A percentile compares a stretch with the other conserved stretches of the same genome.
phyloP scores from a whole-genome alignment of 2,888 invertebrate genomes.

The Synergus itoensis region DNA sequence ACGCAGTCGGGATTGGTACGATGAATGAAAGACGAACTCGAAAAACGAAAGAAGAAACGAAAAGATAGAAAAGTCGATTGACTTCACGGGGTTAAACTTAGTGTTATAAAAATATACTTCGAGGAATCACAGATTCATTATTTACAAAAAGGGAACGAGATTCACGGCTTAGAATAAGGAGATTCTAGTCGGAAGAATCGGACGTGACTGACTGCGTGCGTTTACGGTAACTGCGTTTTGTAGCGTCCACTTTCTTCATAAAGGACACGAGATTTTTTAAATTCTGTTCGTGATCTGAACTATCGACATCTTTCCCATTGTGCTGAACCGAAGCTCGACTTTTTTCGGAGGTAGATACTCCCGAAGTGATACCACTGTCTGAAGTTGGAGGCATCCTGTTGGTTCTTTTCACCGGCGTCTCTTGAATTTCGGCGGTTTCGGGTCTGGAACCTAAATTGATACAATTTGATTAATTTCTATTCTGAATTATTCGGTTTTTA shows the following conservation, averaged over 20 bases:
- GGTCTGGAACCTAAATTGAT: constrained; percentile 20
- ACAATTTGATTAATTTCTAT: background rate
- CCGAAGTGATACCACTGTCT: constrained; percentile 74
- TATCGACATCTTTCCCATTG: constrained; percentile 59
- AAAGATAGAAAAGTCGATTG: constrained; percentile 13
- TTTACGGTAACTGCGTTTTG: constrained; percentile 58
- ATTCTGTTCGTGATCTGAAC: constrained; percentile 68
- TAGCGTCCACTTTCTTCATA: constrained; percentile 70
- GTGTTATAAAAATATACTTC: constrained; percentile 73
- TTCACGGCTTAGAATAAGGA: constrained; percentile 39
- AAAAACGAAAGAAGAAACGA: constrained; percentile 24
- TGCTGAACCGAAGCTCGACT: constrained; percentile 45
- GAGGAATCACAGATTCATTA: constrained; percentile 73
- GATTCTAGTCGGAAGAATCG: constrained; percentile 71
- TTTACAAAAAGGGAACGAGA: constrained; percentile 64
- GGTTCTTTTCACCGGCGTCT: constrained; percentile 63
- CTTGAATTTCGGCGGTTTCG: constrained; percentile 18
- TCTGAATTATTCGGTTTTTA: background rate
- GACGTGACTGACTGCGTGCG: constrained; percentile 53
- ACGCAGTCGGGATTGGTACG: constrained; percentile 4
- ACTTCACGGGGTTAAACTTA: constrained; percentile 63
- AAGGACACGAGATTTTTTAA: constrained; percentile 66
- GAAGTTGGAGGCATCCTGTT: constrained; percentile 67
- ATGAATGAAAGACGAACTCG: constrained; percentile 31
- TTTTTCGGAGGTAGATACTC: constrained; percentile 70